phyloP scores from a whole-genome alignment of 1,140 invertebrate species.

The Aphaenogaster rudis region DNA sequence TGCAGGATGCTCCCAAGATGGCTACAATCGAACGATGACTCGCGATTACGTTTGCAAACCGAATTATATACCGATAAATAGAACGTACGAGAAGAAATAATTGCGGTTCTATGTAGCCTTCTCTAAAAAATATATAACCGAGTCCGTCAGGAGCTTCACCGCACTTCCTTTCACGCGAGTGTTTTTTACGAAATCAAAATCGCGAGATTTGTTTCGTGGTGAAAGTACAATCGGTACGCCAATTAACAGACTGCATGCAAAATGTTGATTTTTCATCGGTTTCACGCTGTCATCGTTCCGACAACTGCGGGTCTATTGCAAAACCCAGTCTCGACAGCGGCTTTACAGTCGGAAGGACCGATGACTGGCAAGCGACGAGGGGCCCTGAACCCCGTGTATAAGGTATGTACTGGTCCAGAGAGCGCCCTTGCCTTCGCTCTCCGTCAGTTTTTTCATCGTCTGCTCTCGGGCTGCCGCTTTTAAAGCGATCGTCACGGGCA shows the following conservation, averaged over 20 bases:
- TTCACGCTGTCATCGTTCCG: conserved; percentile 9
- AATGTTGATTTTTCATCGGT: conserved; percentile 34
- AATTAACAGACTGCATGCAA: conserved; percentile 1
- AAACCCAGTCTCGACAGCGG: conserved; percentile 71
- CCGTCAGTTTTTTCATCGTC: conserved; percentile 83
- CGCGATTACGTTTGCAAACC: neutral
- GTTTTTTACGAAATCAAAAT: neutral
- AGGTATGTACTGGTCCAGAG: conserved; percentile 79
- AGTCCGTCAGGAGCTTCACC: neutral
- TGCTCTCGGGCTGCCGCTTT: conserved; percentile 77
- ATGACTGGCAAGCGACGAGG: conserved; percentile 75
- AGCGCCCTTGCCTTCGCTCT: conserved; percentile 75
- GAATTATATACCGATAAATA: neutral
- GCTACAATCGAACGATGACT: neutral
- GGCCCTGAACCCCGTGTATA: conserved; percentile 76
- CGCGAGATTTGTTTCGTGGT: neutral
- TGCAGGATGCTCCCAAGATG: neutral
- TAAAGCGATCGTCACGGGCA: conserved; percentile 79
- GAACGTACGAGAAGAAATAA: neutral
- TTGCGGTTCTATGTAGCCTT: neutral
- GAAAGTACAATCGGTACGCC: neutral
- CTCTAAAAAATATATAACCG: neutral
- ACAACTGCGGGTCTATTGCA: conserved; percentile 42
- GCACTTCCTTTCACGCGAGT: neutral
- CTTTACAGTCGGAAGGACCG: conserved; percentile 78